Base-by-base conservation (phyloP, 2,888 invertebrate species). In the Acanthacorydalis orientalis region DNA sequence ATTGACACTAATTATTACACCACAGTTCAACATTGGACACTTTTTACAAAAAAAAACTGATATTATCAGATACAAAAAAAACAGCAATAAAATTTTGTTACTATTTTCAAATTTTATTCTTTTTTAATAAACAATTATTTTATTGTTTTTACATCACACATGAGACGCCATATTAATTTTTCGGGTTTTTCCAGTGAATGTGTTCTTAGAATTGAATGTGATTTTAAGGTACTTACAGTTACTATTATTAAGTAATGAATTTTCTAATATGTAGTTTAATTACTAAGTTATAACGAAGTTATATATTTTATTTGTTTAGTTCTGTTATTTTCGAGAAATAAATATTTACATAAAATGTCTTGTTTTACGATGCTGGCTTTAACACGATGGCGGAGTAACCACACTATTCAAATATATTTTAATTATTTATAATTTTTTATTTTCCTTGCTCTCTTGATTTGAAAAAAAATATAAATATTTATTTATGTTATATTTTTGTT, bases 351-450 rank as follows among this genome's bases (percentile, higher is more conserved):
- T 31, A 46, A 46, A 38, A 39, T 46, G 46, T 39, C 37, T 44
- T 35, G 39, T 12, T 39, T 31, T 46, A 34, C 38, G 46, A 46
- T 46, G 35, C 40, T 40, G 14, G 31, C 46, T 46, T 46, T 73
- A 70, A 71, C 72, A 73, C 75, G 77, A 78, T 78, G 78, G 78
- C 77, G 74, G 78, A 76, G 74, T 72, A 72, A 77, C 77, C 76
- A 77, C 77, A 71, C 67, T 68, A 69, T 68, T 67, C 73, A 74
- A 75, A 61, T 66, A 53, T 55, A 51, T 47, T 53, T 55, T 43
- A 35, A 14, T 16, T 37, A 39, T 32, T 32, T 43, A 31, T 44
- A 39, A 49, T 44, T 40, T 35, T 42, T 38, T 47, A 35, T 40
- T 44, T 33, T 44, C 7, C 7, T 35, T 7, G 35, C 2, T 35